Evolutionary conservation across 2,797 vertebrate species (phyloP), one percentile per base, ranked within the genome.

Genomic region (Platyrinchus mystaceus): DNA sequence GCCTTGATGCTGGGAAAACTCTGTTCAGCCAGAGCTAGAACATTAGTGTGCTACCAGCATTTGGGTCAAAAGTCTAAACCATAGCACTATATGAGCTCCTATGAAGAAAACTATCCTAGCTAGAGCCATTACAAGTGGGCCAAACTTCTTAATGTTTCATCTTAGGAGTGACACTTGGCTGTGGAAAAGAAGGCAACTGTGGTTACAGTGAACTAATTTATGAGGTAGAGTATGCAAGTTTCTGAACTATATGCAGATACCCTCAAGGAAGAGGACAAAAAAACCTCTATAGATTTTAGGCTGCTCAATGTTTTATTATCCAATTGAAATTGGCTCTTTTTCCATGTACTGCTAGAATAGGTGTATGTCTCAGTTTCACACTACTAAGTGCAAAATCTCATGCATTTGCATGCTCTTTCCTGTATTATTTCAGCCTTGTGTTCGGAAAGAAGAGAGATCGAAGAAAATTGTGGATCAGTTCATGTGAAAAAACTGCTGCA

Each of bases 401-500:
- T 23, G 22, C 24, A 32, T 95, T 84, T 80, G 12, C 17, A 10
- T 27, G 14, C 26, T 32, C 30, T 87, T 76, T 86, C 52, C 50
- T 67, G 17, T 58, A 49, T 77, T 91, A 67, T 43, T 93, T 18
- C 49, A 69, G 28, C 19, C 52, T 82, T 70, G 32, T 37, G 19
- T 12, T 60, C 88, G 78, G 53, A 76, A 76, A 70, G 74, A 84
- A 63, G 37, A 83, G 34, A 89, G 30, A 37, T 8, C 3, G 47
- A 93, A 89, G 56, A 75, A 83, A 87, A 81, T 19, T n/a, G 34
- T 76, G 39, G n/a, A 50, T 75, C 44, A 73, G 32, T 52, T 94
- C 14, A 49, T 21, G 24, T 83, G 87, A 91, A 89, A 92, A 83
- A 70, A 93, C 46, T 83, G 78, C 81, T 95, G 58, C n/a, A 30